Evolutionary conservation across 1,140 invertebrate genomes (phyloP).

Genomic region (Heterodera carotae): DNA sequence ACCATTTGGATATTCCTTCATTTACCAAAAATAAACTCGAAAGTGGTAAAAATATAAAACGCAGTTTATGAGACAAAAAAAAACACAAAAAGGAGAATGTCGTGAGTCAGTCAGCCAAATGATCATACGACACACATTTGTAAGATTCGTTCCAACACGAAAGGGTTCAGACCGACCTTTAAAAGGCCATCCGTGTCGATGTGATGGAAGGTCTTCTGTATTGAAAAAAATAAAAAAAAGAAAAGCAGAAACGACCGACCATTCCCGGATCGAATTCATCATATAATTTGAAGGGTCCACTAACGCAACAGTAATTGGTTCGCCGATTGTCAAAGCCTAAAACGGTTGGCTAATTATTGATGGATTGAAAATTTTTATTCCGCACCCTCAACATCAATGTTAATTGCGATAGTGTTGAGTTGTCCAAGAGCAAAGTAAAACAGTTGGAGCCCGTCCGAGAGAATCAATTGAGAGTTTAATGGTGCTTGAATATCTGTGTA

Average conservation of each 20-base stretch:
- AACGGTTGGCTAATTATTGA: not conserved
- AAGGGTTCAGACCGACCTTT: constrained; percentile 9
- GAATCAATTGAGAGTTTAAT: constrained; percentile 56
- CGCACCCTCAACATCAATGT: constrained; percentile 51
- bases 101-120: not conserved
- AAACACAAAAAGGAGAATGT: not conserved
- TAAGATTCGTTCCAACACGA: constrained; percentile 24
- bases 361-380: not conserved
- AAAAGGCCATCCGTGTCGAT: constrained; percentile 2
- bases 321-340: constrained; percentile 40
- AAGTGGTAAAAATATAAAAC: not conserved
- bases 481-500: constrained; percentile 56
- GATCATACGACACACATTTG: constrained; percentile 24
- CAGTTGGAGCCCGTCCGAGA: constrained; percentile 55
- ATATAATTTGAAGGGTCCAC: constrained; percentile 37
- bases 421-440: constrained; percentile 60
- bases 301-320: constrained; percentile 39
- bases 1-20: too few relatives aligned
- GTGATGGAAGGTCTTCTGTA: not conserved
- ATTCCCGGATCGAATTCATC: constrained; percentile 34
- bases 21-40: too few relatives aligned
- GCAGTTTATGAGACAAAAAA: not conserved
- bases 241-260: constrained; percentile 6
- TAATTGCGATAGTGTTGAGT: constrained; percentile 64
- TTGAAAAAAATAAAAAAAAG: not conserved